Conservation (phyloP, 2,797 vertebrate species). For the Pygocentrus nattereri region DNA sequence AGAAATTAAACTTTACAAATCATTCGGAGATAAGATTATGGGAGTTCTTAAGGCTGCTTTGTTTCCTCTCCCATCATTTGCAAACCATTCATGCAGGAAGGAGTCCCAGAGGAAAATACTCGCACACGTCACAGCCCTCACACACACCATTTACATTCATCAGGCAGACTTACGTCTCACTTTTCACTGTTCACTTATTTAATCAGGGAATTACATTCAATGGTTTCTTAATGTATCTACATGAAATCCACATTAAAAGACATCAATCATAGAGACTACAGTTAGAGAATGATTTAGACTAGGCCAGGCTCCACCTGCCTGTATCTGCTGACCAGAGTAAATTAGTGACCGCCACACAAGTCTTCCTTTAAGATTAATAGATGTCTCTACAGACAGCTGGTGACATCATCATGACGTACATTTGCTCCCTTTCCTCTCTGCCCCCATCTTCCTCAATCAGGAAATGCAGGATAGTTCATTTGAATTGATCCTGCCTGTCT, state of each 20-base stretch:
- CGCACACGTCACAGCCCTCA: constrained; percentile 5
- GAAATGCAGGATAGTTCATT: constrained; percentile 62
- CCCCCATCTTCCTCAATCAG: constrained; percentile 52
- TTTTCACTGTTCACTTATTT: constrained; percentile 10
- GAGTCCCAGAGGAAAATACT: background rate
- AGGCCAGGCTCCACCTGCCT: constrained; percentile 21
- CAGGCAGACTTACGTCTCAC: background rate
- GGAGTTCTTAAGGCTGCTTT: constrained; percentile 61
- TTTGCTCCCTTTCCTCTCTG: constrained; percentile 19
- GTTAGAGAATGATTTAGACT: constrained; percentile 18
- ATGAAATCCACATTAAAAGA: background rate
- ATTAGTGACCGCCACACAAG: constrained; percentile 36
- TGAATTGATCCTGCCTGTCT: constrained; percentile 63
- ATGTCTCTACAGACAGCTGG: constrained; percentile 24
- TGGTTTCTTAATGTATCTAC: constrained; percentile 4
- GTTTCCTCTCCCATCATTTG: constrained; percentile 2
- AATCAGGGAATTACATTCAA: background rate
- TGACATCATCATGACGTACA: constrained; percentile 55
- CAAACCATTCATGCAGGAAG: constrained; percentile 25
- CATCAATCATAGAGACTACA: background rate
- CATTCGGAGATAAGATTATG: constrained; percentile 63
- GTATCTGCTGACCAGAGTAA: constrained; percentile 31
- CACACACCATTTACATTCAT: background rate
- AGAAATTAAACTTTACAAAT: constrained; percentile 77
- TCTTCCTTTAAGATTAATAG: constrained; percentile 42